Conservation (phyloP, 23 tunicate species). For the Clavelina lepadiformis region DNA sequence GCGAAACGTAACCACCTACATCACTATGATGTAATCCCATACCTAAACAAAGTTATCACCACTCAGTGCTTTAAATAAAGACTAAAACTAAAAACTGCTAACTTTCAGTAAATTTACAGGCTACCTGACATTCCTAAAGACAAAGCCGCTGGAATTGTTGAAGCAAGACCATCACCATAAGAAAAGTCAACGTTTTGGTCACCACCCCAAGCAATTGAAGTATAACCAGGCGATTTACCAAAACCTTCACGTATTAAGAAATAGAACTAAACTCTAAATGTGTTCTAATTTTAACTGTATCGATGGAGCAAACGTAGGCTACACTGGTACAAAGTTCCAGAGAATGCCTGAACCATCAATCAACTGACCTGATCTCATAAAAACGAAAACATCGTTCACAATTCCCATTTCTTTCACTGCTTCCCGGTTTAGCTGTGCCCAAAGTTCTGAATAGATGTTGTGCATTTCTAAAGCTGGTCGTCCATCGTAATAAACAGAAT, state of each 20-base stretch:
- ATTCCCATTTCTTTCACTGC: slow-evolving; percentile 55
- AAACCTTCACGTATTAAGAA: too few relatives aligned
- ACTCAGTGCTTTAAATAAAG: background rate
- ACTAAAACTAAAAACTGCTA: background rate
- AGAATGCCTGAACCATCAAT: background rate
- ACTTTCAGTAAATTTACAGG: background rate
- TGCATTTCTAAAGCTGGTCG: slow-evolving; percentile 38
- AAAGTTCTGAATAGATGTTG: slow-evolving; percentile 72
- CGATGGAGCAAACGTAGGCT: too few relatives aligned
- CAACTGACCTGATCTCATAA: slow-evolving; percentile 83
- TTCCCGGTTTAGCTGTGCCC: slow-evolving; percentile 87
- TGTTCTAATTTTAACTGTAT: too few relatives aligned
- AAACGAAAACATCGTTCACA: slow-evolving; percentile 55
- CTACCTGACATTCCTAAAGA: slow-evolving; percentile 95
- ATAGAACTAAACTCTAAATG: too few relatives aligned
- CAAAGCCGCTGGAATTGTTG: slow-evolving; percentile 91
- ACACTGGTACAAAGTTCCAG: too few relatives aligned
- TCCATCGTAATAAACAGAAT: slow-evolving; percentile 47
- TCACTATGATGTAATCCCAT: slow-evolving; percentile 94
- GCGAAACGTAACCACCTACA: slow-evolving; percentile 89
- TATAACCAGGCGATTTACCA: slow-evolving; percentile 63
- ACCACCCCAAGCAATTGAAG: slow-evolving; percentile 91
- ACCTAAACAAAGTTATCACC: slow-evolving; percentile 26
- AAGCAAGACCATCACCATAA: slow-evolving; percentile 88
- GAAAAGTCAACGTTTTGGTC: slow-evolving; percentile 97